Base-by-base conservation (phyloP, 2,888 invertebrate species). In the Serripes groenlandicus region DNA sequence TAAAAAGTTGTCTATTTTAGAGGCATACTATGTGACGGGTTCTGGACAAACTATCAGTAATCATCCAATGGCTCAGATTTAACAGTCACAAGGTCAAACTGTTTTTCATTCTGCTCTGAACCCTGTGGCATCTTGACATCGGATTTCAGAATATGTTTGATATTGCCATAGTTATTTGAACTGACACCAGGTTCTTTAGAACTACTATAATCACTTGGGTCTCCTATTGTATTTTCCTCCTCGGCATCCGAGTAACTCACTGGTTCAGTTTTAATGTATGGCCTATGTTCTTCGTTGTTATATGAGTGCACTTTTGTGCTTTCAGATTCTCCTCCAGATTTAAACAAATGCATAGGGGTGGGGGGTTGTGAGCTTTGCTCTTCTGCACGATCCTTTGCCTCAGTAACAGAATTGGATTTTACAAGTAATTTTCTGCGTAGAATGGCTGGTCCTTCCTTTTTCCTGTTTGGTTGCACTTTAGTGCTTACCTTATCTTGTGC, bases 11-110 rank as follows among this genome's bases (percentile, higher is more conserved):
- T n/a, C n/a, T n/a, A n/a, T n/a, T n/a, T n/a, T n/a, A n/a, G n/a
- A n/a, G n/a, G n/a, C n/a, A n/a, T n/a, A n/a, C n/a, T n/a, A n/a
- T n/a, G n/a, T n/a, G n/a, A n/a, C n/a, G n/a, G n/a, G n/a, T n/a
- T n/a, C n/a, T n/a, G n/a, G n/a, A n/a, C 21, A 49, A 1, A 21
- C 18, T 49, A 26, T 56, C 37, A 73, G 34, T 58, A 75, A 71
- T 70, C 75, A 66, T 84, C 84, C 1, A 81, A 9, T 21, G 84
- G 84, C 60, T 84, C 84, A 26, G 80, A 72, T 42, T 84, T 84
- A 30, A 84, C 35, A 21, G 42, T 78, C 21, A 84, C 70, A 23
- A 78, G 11, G 30, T 72, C 68, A 62, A 81, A 75, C 52, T 74
- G 68, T n/a, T 68, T 52, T 3, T 84, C 84, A 3, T 34, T 62